Base-by-base conservation (phyloP, 1,140 invertebrate genomes). In the Drosophila persimilis region DNA sequence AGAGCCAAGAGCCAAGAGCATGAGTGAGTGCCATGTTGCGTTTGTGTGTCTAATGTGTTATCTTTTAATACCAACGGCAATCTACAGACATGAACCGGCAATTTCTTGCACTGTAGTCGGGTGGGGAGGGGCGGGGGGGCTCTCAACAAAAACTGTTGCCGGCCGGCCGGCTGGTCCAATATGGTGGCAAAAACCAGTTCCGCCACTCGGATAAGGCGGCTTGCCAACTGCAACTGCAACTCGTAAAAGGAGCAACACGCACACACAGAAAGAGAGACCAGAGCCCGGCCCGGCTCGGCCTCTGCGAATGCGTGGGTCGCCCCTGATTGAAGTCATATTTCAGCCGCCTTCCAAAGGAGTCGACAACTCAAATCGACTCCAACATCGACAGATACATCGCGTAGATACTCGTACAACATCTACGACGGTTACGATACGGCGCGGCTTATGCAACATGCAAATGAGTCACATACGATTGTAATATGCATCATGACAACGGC, bases 31-130 rank as follows among this genome's bases (percentile, higher is more conserved):
- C 53, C 60, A 44, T 63, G 43, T 35, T 39, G 35, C 47, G 60
- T 35, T 31, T 73, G 60, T 51, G 70, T 58, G 71, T 74, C 71
- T 41, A 74, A 74, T 74, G 71, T 52, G 71, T 74, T 74, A 74
- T 74, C 71, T 74, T 65, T 74, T 74, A 74, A 74, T 74, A 74
- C 70, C 55, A 71, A 74, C 44, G 60, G 60, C 71, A 74, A 74
- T 74, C 71, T 74, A 20, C 50, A 74, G 70, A 74, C 71, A 73
- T 73, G 48, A 73, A 60, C 70, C 41, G 71, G 53, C 35, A 48
- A 57, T 52, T 65, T 72, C 7, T 7, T 15, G 17, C 26, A 24
- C 8, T 17, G 17, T 17, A 17, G 17, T 17, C 17, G 17, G 17
- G 15, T 15, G 15, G 15, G 17, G 17, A n/a, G n/a, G n/a, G n/a